These are phyloP conservation scores for Hypocryptadius cinnamomeus DNA, from an alignment of 2,113 vertebrate species.

Conservation along the genomic window DNA sequence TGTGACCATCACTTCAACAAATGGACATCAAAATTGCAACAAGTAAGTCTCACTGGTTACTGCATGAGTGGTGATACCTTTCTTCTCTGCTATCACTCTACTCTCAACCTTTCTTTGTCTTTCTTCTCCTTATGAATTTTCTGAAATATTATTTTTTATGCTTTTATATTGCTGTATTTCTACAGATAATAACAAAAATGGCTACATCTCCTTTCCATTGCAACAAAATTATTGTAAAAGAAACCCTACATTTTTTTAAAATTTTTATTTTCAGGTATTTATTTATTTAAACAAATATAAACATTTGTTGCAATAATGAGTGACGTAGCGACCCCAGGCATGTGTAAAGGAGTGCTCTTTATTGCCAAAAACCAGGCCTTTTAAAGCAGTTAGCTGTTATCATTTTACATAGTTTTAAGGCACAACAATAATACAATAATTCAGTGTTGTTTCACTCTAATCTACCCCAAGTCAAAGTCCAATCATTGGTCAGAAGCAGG, in stretches of 20 bases:
- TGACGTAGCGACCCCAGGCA: neutral
- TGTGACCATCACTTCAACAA: neutral
- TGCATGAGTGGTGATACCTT: neutral
- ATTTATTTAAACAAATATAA: neutral
- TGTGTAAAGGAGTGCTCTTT: neutral
- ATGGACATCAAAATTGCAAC: neutral
- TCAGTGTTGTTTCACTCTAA: neutral
- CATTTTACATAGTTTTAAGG: neutral
- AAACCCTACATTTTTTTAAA: neutral
- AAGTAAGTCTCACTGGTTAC: neutral
- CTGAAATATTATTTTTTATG: neutral
- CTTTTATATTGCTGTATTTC: neutral
- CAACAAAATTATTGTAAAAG: neutral
- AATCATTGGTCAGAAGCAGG: neutral
- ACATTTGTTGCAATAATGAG: neutral
- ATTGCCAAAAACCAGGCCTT: neutral
- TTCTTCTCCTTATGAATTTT: neutral
- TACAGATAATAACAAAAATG: neutral
- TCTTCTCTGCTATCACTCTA: neutral
- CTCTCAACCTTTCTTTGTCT: neutral
- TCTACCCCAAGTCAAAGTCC: neutral
- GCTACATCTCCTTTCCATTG: neutral
- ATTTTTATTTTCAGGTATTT: no score
- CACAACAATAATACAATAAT: neutral
- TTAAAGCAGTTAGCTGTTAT: neutral